phyloP scores from a whole-genome alignment of 2,888 invertebrate species.

The Euplagia quadripunctaria region DNA sequence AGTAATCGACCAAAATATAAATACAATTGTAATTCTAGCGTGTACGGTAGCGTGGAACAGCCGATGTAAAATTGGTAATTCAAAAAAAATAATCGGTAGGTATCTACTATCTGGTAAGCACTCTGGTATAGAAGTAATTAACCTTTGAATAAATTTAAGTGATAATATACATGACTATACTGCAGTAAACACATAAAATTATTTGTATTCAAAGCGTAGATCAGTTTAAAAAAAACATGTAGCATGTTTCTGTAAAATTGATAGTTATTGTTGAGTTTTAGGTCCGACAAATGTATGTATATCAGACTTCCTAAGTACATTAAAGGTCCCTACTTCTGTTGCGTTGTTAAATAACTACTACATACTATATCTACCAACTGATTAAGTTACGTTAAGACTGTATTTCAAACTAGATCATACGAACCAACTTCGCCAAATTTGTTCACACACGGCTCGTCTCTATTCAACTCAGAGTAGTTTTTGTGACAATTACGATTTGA shows the following conservation, averaged over 20 bases:
- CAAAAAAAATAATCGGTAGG: no score
- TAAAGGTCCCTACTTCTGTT: no score
- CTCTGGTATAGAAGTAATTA: no score
- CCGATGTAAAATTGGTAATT: no score
- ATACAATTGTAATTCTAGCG: no score
- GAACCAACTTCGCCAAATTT: constrained; percentile 39
- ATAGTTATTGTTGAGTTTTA: no score
- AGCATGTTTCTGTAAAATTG: constrained; percentile 19
- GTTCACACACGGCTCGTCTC: constrained; percentile 30
- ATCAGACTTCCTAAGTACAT: no score
- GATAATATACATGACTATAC: neutral
- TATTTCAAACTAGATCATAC: constrained; percentile 28
- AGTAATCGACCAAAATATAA: no score
- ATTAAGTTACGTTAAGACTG: constrained; percentile 3
- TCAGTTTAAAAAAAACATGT: constrained; percentile 27
- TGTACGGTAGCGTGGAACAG: no score
- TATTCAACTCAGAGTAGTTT: constrained; percentile 52
- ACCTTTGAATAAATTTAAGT: neutral
- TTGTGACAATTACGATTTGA: constrained; percentile 74
- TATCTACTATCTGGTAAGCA: no score
- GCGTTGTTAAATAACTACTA: constrained; percentile 10
- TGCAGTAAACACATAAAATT: neutral
- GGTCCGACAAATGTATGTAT: no score
- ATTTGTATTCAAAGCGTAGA: constrained; percentile 33
- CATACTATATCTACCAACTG: constrained; percentile 14